These are phyloP conservation scores for Rotaria magnacalcarata DNA, from an alignment of 2,888 invertebrate species.

Conservation along the genomic window DNA sequence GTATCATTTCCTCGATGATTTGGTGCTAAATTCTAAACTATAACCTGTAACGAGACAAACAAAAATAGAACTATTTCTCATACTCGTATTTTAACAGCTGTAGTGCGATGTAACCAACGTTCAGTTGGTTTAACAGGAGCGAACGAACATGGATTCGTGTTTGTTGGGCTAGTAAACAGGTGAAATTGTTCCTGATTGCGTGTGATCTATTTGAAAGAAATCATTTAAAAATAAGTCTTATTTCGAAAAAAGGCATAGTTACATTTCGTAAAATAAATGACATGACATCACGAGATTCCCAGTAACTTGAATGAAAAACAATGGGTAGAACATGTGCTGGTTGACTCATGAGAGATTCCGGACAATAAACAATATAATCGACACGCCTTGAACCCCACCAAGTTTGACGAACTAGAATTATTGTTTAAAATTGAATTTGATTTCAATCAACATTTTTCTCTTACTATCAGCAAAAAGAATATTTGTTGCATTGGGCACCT, in stretches of 20 bases:
- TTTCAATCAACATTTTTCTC: background rate
- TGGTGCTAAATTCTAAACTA: conserved; percentile 76
- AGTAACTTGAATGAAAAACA: conserved; percentile 95
- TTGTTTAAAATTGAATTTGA: background rate
- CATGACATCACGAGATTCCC: conserved; percentile 97
- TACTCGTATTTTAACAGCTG: conserved; percentile 84
- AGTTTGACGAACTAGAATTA: conserved; percentile 74
- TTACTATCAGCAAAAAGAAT: background rate
- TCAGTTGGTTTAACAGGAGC: conserved; percentile 52
- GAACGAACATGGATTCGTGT: background rate
- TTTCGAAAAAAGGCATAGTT: background rate
- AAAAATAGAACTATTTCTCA: conserved; percentile 41
- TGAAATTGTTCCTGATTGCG: background rate
- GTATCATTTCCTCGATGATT: conserved; percentile 98
- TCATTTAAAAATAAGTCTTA: background rate
- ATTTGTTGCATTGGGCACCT: background rate
- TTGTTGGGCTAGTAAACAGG: background rate
- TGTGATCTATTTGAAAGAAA: background rate
- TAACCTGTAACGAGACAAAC: background rate
- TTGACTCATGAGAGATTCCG: conserved; percentile 90
- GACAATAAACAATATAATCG: conserved; percentile 96
- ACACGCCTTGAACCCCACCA: conserved; percentile 97
- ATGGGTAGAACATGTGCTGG: conserved; percentile 93
- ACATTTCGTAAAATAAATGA: conserved; percentile 82
- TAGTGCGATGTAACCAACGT: conserved; percentile 81